A percentile compares a stretch with the other conserved stretches of the same genome.
Evolutionary conservation across 2,113 vertebrate genomes (phyloP).

Genomic region (Gobio gobio): DNA sequence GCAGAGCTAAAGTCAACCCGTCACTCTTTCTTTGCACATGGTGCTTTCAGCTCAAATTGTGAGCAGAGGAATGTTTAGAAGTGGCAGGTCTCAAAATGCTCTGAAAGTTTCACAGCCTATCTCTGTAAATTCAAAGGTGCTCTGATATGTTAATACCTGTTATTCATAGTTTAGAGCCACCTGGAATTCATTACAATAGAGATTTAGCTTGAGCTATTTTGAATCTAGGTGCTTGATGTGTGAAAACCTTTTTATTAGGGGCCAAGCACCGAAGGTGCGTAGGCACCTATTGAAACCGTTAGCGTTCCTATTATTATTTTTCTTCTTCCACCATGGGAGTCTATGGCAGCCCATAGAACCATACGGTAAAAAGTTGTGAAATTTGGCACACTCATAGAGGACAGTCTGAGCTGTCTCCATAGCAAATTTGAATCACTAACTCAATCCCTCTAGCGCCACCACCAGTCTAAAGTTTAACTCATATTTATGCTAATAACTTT

Average conservation of each 20-base stretch:
- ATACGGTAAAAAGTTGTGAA: too few relatives aligned
- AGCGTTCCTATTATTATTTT: too few relatives aligned
- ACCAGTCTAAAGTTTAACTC: too few relatives aligned
- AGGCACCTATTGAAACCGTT: too few relatives aligned
- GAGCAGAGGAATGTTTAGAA: constrained; percentile 18
- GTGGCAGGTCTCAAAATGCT: constrained; percentile 5
- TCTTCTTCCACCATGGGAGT: too few relatives aligned
- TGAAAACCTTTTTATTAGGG: background rate
- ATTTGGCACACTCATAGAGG: too few relatives aligned
- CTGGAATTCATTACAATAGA: constrained; percentile 28
- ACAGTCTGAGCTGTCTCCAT: too few relatives aligned
- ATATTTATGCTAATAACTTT: too few relatives aligned
- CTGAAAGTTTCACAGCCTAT: constrained; percentile 18
- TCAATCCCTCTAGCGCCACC: too few relatives aligned
- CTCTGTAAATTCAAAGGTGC: background rate
- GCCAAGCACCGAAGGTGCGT: too few relatives aligned
- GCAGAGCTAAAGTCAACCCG: background rate
- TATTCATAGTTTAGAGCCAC: constrained; percentile 27
- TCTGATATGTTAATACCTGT: constrained; percentile 47
- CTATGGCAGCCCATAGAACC: too few relatives aligned
- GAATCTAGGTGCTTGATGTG: constrained; percentile 15
- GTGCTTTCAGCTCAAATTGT: constrained; percentile 34
- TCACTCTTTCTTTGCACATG: background rate
- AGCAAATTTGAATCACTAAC: too few relatives aligned
- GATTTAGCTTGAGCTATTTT: constrained; percentile 23